phyloP scores from a whole-genome alignment of 1,140 invertebrate species.

The Cherax quadricarinatus region DNA sequence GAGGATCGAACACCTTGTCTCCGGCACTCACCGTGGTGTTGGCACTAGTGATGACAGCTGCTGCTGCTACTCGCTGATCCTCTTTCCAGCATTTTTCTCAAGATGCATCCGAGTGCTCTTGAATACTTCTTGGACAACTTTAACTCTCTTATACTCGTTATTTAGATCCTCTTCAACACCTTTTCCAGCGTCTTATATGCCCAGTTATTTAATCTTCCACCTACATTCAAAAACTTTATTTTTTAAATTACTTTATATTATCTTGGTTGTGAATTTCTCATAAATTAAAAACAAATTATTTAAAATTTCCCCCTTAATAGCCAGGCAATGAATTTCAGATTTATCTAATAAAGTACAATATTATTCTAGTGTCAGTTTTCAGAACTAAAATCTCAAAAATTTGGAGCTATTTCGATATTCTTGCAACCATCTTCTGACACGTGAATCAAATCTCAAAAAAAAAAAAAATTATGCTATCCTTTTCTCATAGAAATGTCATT shows the following conservation, averaged over 20 bases:
- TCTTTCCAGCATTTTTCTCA: neutral
- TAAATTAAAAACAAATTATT: too few species aligned
- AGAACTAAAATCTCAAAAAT: too few species aligned
- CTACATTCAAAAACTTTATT: neutral
- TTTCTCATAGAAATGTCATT: too few species aligned
- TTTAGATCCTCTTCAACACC: neutral
- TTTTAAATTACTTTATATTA: neutral
- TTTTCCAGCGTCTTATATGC: neutral
- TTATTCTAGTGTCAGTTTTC: too few species aligned
- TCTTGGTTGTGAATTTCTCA: neutral
- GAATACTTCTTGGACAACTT: neutral
- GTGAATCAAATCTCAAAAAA: too few species aligned
- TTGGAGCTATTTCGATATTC: too few species aligned
- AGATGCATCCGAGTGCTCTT: neutral
- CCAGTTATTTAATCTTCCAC: neutral
- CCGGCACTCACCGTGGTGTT: slow-evolving; percentile 7
- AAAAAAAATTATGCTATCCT: too few species aligned
- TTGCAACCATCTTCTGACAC: too few species aligned
- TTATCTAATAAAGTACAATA: too few species aligned
- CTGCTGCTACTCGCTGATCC: neutral
- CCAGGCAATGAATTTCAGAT: too few species aligned
- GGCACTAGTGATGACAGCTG: neutral
- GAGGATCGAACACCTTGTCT: neutral
- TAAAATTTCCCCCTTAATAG: too few species aligned
- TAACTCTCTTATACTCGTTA: neutral